Evolutionary conservation across 1,140 invertebrate species (phyloP).

Genomic region (Drosophila ananassae): DNA sequence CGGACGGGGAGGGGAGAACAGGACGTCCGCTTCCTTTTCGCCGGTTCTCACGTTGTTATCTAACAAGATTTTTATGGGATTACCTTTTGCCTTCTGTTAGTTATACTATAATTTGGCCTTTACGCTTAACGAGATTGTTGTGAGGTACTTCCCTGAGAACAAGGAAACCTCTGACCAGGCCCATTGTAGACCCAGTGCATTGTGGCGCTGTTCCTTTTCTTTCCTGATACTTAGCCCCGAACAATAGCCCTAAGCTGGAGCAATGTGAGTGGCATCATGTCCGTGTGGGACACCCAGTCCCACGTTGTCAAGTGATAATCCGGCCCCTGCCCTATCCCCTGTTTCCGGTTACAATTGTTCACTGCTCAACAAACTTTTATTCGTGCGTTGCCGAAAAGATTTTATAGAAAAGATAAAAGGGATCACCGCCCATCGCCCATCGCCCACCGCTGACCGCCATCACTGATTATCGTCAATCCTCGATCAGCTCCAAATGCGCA

Average conservation of each 20-base stretch:
- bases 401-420: slow-evolving; percentile 1
- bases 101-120: slow-evolving; percentile 81
- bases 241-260: slow-evolving; percentile 36
- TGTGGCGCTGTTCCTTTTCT: slow-evolving; percentile 44
- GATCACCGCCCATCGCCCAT: background rate
- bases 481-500: slow-evolving; percentile 21
- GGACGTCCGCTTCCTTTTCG: slow-evolving; percentile 60
- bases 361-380: slow-evolving; percentile 37
- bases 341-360: slow-evolving; percentile 5
- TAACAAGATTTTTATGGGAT: slow-evolving; percentile 81
- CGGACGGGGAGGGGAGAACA: background rate
- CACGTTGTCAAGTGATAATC: slow-evolving; percentile 37
- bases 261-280: slow-evolving; percentile 19
- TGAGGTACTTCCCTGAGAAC: slow-evolving; percentile 55
- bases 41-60: slow-evolving; percentile 61
- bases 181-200: slow-evolving; percentile 27
- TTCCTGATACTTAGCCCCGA: slow-evolving; percentile 30
- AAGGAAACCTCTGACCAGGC: slow-evolving; percentile 41
- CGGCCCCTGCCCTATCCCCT: slow-evolving; percentile 6
- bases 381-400: slow-evolving; percentile 1
- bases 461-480: background rate
- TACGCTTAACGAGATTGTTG: slow-evolving; percentile 79
- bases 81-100: slow-evolving; percentile 79
- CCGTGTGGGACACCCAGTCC: background rate
- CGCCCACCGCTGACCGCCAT: background rate